Base-by-base conservation (phyloP, 1,140 invertebrate species). In the Heliothis virescens region DNA sequence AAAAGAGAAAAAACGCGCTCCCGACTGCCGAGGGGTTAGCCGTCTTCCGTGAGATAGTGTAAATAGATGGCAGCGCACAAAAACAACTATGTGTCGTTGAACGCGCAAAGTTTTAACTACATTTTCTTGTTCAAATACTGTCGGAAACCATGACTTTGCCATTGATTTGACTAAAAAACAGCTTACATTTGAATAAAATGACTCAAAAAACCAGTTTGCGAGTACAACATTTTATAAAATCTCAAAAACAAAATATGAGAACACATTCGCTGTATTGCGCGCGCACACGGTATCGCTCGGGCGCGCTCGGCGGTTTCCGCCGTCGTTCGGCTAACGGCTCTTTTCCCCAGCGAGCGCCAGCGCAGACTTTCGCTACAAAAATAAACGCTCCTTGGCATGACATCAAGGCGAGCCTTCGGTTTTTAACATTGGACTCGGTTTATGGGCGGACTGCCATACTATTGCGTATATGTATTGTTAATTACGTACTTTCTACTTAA, bases 351-450 rank as follows among this genome's bases (percentile, higher is more conserved):
- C 59, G 74, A 83, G 87, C 89, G 91, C 87, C 69, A 78, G 90
- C 89, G 86, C 89, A 86, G 82, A 87, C 91, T 91, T 91, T 92
- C 89, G 90, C 89, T 91, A 91, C 89, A 91, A 90, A 93, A 92
- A 93, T 93, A 93, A 91, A 92, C 84, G 88, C 87, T 93, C 90
- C 91, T 92, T 93, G 91, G 91, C 91, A 93, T 84, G 88, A 86
- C 85, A 91, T 89, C 91, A 93, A 93, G 89, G 88, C 88, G 88
- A 93, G 90, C 90, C 90, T 93, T 91, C 90, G 88, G 57, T 83
- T 89, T 86, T 86, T 90, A 88, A 89, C 83, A 85, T 89, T 88
- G 77, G 65, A 83, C 79, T 72, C 87, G 84, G 81, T 91, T 89
- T 90, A 90, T 91, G 87, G 89, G 89, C 90, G 87, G 87, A 79